Base-by-base conservation (phyloP, 2,113 vertebrate genomes). In the Ochotona curzoniae region DNA sequence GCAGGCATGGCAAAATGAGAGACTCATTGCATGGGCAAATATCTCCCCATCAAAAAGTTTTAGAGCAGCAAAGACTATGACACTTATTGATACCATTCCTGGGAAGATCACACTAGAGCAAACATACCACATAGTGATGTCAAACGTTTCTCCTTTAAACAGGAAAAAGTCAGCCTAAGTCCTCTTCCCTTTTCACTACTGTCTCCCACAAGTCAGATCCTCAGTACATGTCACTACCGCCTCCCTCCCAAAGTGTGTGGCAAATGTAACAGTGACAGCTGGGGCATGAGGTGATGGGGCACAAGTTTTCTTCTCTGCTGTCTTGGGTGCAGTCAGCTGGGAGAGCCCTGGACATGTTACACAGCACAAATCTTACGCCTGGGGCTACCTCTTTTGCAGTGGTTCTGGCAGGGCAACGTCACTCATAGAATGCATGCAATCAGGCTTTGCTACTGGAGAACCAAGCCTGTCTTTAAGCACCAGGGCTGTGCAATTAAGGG, bases 21-120 rank as follows among this genome's bases (percentile, higher is more conserved):
- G 71, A 13, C 0, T 30, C 49, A 69, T 67, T 93, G 78, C 0
- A 67, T 49, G 73, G 76, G 81, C 28, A 60, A 74, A 74, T 61
- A 63, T 83, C 60, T 61, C 69, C 63, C 64, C 61, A 87, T 38
- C 64, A 63, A 87, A 83, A 94, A 87, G 66, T 89, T 92, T 54
- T 26, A 28, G 13, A n/a, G 28, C 57, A 73, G 85, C 6, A 11
- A 78, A 90, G 30, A 49, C 12, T 14, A 5, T 21, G 47, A 26
- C 60, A 25, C 57, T 30, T n/a, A 4, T 18, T 61, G 57, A 32
- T 26, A 89, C 30, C 74, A 23, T 49, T 30, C 67, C 4, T 2
- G 60, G 82, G 32, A 81, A 5, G 20, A 83, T 89, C 61, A 87
- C 76, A 30, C 38, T 44, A 70, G 8, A 64, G 57, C 9, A 60